Percentiles rank a stretch among this genome's conserved stretches.
phyloP scores from a whole-genome alignment of 2,888 invertebrate genomes.

The Metopia argyrocephala region DNA sequence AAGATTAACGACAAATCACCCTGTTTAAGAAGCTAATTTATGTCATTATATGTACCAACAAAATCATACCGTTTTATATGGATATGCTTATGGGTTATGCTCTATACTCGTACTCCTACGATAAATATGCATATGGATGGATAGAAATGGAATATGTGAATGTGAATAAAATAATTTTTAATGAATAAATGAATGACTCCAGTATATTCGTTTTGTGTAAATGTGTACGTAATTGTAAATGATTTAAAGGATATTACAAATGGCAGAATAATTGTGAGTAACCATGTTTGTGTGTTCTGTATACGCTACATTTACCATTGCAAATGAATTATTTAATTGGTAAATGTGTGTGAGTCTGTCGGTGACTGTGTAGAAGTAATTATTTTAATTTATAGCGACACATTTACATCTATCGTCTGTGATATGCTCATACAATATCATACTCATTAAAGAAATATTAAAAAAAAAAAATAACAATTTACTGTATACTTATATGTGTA shows the following conservation, averaged over 20 bases:
- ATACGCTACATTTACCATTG: constrained; percentile 37
- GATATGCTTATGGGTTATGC: background rate
- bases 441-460: too few relatives aligned
- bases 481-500: too few relatives aligned
- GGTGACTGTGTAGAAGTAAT: constrained; percentile 46
- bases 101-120: background rate
- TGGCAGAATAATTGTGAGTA: background rate
- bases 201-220: background rate
- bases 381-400: constrained; percentile 67
- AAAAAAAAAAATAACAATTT: too few relatives aligned
- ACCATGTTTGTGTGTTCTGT: background rate
- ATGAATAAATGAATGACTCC: constrained; percentile 7
- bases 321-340: constrained; percentile 62
- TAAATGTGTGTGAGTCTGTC: constrained; percentile 26
- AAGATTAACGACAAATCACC: constrained; percentile 18
- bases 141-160: background rate
- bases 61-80: background rate
- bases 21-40: constrained; percentile 45
- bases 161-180: constrained; percentile 32
- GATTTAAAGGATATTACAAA: background rate
- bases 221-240: constrained; percentile 8
- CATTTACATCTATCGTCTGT: constrained; percentile 61
- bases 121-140: background rate
- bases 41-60: constrained; percentile 28
- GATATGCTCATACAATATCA: background rate